A percentile compares a stretch with the other conserved stretches of the same genome.
Evolutionary conservation across 1,140 invertebrate genomes (phyloP).

Genomic region (Lordiphosa mommai): DNA sequence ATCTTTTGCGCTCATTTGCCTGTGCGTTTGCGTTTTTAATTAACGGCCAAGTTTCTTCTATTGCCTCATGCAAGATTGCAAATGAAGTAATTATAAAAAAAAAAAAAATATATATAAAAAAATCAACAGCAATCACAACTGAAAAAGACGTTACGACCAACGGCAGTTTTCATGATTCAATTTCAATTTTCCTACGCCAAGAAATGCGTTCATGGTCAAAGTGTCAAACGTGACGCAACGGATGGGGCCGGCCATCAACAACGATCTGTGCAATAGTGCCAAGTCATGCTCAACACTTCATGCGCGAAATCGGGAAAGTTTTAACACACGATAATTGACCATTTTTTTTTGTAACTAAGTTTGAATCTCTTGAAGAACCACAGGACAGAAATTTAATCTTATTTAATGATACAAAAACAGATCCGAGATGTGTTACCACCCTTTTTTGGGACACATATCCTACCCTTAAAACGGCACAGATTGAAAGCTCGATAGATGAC

Average conservation of each 20-base stretch:
- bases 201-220: constrained; percentile 74
- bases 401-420: too few species aligned
- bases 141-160: too few species aligned
- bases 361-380: too few species aligned
- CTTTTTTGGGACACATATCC: too few species aligned
- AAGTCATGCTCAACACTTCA: constrained; percentile 8
- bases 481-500: too few species aligned
- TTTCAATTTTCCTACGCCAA: constrained; percentile 51
- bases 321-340: too few species aligned
- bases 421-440: too few species aligned
- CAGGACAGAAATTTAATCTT: too few species aligned
- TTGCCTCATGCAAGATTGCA: constrained; percentile 70
- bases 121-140: constrained; percentile 6
- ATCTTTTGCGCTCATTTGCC: constrained; percentile 45
- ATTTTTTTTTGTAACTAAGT: too few species aligned
- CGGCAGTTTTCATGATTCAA: constrained; percentile 4
- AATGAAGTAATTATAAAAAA: constrained; percentile 71
- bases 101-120: too few species aligned
- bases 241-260: not conserved
- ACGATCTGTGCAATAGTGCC: constrained; percentile 46
- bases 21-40: constrained; percentile 71
- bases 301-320: too few species aligned
- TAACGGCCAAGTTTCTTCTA: constrained; percentile 66
- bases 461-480: too few species aligned
- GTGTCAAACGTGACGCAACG: constrained; percentile 51